A percentile compares a stretch with the other conserved stretches of the same genome.
These are phyloP conservation scores for Pomacea canaliculata DNA, from an alignment of 2,888 invertebrate species.

Conservation along the genomic window DNA sequence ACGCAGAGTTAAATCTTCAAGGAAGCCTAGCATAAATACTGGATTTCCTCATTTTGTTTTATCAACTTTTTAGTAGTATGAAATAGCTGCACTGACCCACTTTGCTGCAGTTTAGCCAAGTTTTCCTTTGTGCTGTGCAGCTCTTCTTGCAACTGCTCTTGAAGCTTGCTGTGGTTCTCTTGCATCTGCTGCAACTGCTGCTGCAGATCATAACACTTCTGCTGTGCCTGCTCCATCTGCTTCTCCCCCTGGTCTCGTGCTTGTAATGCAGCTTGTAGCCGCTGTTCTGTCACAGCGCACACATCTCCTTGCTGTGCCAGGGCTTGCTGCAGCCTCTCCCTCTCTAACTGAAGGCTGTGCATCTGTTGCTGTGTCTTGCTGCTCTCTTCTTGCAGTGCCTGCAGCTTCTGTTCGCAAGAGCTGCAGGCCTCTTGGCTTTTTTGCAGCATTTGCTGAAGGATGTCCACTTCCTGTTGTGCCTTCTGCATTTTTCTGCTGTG, in stretches of 20 bases:
- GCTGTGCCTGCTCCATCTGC: conserved; percentile 4
- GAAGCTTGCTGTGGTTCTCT: not conserved
- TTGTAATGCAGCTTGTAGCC: not conserved
- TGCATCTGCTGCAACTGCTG: conserved; percentile 6
- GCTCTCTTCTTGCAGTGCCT: not conserved
- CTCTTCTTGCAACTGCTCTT: too few relatives aligned
- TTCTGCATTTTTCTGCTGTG: too few relatives aligned
- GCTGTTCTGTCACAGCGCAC: not conserved
- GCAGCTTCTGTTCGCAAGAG: conserved; percentile 2
- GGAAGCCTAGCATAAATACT: too few relatives aligned
- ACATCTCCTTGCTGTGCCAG: not conserved
- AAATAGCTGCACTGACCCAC: too few relatives aligned
- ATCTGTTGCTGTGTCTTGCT: conserved; percentile 7
- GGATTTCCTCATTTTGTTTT: too few relatives aligned
- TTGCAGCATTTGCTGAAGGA: not conserved
- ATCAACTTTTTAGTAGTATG: too few relatives aligned
- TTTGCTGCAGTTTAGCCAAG: too few relatives aligned
- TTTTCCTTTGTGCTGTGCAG: too few relatives aligned
- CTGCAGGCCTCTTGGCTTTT: not conserved
- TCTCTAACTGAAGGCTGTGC: conserved; percentile 4
- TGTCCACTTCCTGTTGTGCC: too few relatives aligned
- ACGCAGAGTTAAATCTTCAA: too few relatives aligned
- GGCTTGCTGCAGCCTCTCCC: not conserved
- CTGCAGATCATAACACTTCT: not conserved
- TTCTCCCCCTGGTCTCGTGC: not conserved